Evolutionary conservation across 2,888 invertebrate genomes (phyloP).

Genomic region (Embidobia sp.): DNA sequence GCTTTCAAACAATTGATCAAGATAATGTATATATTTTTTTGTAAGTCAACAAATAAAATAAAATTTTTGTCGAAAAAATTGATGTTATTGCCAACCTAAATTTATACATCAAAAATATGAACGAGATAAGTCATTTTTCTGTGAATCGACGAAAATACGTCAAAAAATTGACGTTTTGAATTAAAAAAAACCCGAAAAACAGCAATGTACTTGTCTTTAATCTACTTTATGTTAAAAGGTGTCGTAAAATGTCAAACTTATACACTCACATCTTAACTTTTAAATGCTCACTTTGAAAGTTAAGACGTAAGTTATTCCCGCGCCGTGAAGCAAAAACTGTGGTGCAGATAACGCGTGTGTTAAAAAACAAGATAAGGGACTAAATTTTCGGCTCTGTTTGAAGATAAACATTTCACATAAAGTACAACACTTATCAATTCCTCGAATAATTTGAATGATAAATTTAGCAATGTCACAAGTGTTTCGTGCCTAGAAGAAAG

Average conservation of each 20-base stretch:
- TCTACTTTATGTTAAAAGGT: conserved; percentile 26
- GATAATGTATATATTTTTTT: too few species aligned
- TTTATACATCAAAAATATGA: too few species aligned
- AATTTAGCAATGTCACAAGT: conserved; percentile 23
- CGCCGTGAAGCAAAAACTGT: neutral
- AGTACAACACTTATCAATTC: conserved; percentile 36
- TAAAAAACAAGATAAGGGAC: conserved; percentile 38
- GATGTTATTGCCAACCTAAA: too few species aligned
- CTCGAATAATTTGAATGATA: conserved; percentile 26
- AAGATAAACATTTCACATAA: conserved; percentile 39
- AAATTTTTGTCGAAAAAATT: too few species aligned
- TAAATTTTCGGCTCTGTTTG: conserved; percentile 18
- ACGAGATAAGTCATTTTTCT: too few species aligned
- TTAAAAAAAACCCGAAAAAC: too few species aligned
- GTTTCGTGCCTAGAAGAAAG: neutral
- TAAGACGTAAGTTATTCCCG: conserved; percentile 36
- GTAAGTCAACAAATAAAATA: too few species aligned
- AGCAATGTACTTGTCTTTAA: too few species aligned
- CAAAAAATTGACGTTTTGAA: too few species aligned
- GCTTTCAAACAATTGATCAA: too few species aligned
- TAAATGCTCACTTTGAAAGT: too few species aligned
- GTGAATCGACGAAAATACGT: too few species aligned
- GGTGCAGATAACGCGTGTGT: conserved; percentile 27
- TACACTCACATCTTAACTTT: conserved; percentile 14
- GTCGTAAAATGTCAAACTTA: conserved; percentile 38